Evolutionary conservation across 1,140 invertebrate genomes (phyloP), one percentile per base, ranked within the genome.

Genomic region (Pinna nobilis): DNA sequence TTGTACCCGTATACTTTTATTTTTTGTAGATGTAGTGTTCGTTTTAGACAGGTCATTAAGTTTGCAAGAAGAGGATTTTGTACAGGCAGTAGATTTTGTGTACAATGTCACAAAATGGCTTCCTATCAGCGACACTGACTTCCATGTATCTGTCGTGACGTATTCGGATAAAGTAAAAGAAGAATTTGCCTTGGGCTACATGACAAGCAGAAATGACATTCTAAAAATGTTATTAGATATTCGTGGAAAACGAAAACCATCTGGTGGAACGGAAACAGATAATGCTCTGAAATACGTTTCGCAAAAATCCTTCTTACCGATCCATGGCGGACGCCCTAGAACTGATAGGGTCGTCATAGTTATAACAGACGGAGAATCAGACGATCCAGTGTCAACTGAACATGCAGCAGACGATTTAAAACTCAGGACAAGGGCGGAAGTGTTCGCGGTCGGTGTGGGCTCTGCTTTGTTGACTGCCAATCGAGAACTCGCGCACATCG

Each of bases 301-400:
- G 32, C 44, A 64, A 18, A 63, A 68, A 20, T 71, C 72, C 15
- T 73, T 82, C 28, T 37, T 72, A 13, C 15, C 67, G 15, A 23
- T 20, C 3, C 64, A 79, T 57, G 80, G 80, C 5, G 75, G 66
- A 32, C 37, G 79, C 23, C 32, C 70, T 35, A 65, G 63, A 18
- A 73, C 74, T 15, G 68, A 76, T 37, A 70, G 68, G 49, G 68
- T 80, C 23, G 79, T 76, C 9, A 78, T 80, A 41, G 76, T 80
- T 9, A 41, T 80, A 1, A 80, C 79, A 6, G 79, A 80, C 66
- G 79, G 79, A 7, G 72, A 76, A 44, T 80, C 79, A 32, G 66
- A 66, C 20, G 53, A 67, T 63, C 67, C 49, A 35, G n/a, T n/a
- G n/a, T n/a, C n/a, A n/a, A n/a, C n/a, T n/a, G n/a, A n/a, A n/a